These are phyloP conservation scores for Nomada flava DNA, from an alignment of 2,888 invertebrate genomes.

Conservation along the genomic window DNA sequence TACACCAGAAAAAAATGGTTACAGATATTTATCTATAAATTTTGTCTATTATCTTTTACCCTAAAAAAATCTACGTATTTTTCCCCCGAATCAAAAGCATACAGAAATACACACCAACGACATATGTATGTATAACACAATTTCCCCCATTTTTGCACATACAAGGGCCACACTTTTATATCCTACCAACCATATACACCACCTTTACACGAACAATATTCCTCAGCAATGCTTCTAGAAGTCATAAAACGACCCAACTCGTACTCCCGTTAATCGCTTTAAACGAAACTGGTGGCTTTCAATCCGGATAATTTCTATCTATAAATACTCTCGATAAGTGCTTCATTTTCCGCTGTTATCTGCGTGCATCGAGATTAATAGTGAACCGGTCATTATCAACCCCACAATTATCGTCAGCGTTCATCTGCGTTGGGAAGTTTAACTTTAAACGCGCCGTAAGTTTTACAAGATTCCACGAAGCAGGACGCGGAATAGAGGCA, in stretches of 20 bases:
- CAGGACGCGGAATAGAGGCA: background rate
- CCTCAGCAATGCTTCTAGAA: background rate
- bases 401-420: slow-evolving; percentile 15
- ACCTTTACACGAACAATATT: slow-evolving; percentile 1
- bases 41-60: no score
- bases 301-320: slow-evolving; percentile 1
- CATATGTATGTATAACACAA: background rate
- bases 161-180: background rate
- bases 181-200: background rate
- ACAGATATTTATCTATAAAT: no score
- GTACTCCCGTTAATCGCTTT: slow-evolving; percentile 9
- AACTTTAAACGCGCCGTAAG: slow-evolving; percentile 22
- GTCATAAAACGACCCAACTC: slow-evolving; percentile 5
- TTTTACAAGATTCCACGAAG: slow-evolving; percentile 6
- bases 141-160: background rate
- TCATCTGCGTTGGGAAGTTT: slow-evolving; percentile 23
- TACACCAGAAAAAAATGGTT: no score
- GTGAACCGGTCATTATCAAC: background rate
- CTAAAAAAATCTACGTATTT: no score
- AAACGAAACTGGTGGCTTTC: background rate
- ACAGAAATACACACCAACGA: background rate
- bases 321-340: slow-evolving; percentile 17
- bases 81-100: no score
- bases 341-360: background rate
- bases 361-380: background rate